A percentile compares a stretch with the other conserved stretches of the same genome.
Conservation (phyloP, 2,113 vertebrate genomes). For the Nestor notabilis region DNA sequence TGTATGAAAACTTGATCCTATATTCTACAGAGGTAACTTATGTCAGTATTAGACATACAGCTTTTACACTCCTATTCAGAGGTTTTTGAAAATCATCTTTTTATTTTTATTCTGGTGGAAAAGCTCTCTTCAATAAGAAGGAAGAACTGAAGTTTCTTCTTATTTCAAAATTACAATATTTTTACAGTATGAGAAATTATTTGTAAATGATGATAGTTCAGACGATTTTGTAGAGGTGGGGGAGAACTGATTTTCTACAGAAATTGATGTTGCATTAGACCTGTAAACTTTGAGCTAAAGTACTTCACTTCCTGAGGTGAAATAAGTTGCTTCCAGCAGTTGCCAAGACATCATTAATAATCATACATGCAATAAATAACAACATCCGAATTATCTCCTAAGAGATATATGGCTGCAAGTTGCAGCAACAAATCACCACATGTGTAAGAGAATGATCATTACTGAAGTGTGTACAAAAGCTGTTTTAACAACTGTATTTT, state of each 20-base stretch:
- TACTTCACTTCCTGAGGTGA: slow-evolving; percentile 76
- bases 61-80: not conserved
- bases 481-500: slow-evolving; percentile 88
- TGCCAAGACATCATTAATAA: slow-evolving; percentile 92
- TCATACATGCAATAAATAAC: slow-evolving; percentile 94
- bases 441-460: slow-evolving; percentile 82
- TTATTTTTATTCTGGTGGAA: not conserved
- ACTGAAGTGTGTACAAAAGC: slow-evolving; percentile 82
- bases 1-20: not conserved
- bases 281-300: slow-evolving; percentile 64
- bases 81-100: accelerated
- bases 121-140: not conserved
- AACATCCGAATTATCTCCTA: slow-evolving; percentile 85
- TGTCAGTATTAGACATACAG: not conserved
- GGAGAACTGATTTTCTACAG: slow-evolving; percentile 20
- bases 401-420: slow-evolving; percentile 92
- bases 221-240: not conserved
- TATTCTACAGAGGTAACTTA: not conserved
- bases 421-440: slow-evolving; percentile 92
- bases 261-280: slow-evolving; percentile 24
- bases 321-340: slow-evolving; percentile 79
- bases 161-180: not conserved
- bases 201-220: not conserved
- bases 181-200: not conserved
- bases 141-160: not conserved